phyloP scores from a whole-genome alignment of 1,140 invertebrate genomes.

The Hyles euphorbiae region DNA sequence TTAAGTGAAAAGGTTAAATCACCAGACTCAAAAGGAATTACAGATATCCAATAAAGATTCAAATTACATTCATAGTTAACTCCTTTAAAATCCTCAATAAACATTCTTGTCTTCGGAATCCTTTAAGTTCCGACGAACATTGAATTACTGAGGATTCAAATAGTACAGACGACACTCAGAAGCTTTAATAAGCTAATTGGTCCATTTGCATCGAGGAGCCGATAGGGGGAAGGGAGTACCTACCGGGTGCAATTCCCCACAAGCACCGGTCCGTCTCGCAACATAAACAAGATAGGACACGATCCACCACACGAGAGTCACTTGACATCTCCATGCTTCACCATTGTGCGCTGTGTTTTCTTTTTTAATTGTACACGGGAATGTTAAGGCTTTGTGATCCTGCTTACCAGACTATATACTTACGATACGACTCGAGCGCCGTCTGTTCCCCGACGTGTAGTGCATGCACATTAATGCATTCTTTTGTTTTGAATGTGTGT shows the following conservation, averaged over 20 bases:
- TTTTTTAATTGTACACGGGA: constrained; percentile 23
- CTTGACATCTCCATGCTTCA: constrained; percentile 44
- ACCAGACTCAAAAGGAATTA: no score
- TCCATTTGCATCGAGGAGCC: constrained; percentile 17
- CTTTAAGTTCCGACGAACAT: constrained; percentile 1
- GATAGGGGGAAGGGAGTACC: constrained; percentile 14
- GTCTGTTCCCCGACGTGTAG: no score
- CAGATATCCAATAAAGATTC: no score
- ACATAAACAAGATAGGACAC: constrained; percentile 61
- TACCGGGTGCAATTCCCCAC: constrained; percentile 26
- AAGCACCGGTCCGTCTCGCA: constrained; percentile 16
- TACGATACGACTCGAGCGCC: no score
- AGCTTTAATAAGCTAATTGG: constrained; percentile 18
- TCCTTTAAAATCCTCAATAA: neutral
- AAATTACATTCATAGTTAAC: no score
- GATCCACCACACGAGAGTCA: constrained; percentile 38
- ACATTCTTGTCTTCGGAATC: neutral
- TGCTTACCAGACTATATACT: constrained; percentile 1
- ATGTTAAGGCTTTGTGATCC: constrained; percentile 15
- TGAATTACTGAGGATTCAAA: constrained; percentile 5
- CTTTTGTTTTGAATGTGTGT: no score
- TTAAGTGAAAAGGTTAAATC: no score
- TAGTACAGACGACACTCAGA: constrained; percentile 1
- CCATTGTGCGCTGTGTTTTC: constrained; percentile 25
- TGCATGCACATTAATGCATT: no score